Base-by-base conservation (phyloP, 2,113 vertebrate species). In the Chascanopsetta lugubris region DNA sequence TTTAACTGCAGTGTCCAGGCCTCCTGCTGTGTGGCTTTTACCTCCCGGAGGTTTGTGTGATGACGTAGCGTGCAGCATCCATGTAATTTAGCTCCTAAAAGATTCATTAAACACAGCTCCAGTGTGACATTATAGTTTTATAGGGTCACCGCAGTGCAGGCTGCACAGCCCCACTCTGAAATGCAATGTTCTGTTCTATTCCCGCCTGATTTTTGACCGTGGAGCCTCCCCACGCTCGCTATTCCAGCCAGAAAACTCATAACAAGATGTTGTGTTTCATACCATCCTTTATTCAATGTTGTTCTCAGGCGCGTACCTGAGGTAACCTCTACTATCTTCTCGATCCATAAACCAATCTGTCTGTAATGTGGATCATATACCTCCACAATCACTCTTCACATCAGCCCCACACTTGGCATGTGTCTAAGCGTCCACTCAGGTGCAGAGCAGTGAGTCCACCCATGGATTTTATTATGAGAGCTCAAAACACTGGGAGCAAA, bases 1-100 rank as follows among this genome's bases (percentile, higher is more conserved):
- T 9, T 8, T 8, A 61, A 71, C 53, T 72, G 66, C 79, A 83
- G n/a, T n/a, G n/a, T n/a, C n/a, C n/a, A 69, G 75, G 25, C 45
- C 10, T 46, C 87, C 66, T 36, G 49, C 68, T 76, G 80, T 59
- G 54, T 13, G 11, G 10, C 11, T 46, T 47, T 64, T 22, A 43
- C 59, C 40, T 54, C 79, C 65, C 73, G 3, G 46, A 70, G 80
- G 69, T 49, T 5, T 27, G 18, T 55, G 51, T 60, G 61, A 75
- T 79, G 54, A 9, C 27, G 48, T 10, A 3, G 51, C 43, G 62
- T 69, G 65, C 77, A 63, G 24, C 50, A 64, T 72, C 59, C 48
- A 76, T 65, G 40, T 61, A 70, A 80, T 69, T 60, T 75, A 55
- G 50, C 54, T 26, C 71, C 80, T 72, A 11, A 49, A 67, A 77